phyloP scores from a whole-genome alignment of 2,797 vertebrate species.

The Macrochelys suwanniensis region DNA sequence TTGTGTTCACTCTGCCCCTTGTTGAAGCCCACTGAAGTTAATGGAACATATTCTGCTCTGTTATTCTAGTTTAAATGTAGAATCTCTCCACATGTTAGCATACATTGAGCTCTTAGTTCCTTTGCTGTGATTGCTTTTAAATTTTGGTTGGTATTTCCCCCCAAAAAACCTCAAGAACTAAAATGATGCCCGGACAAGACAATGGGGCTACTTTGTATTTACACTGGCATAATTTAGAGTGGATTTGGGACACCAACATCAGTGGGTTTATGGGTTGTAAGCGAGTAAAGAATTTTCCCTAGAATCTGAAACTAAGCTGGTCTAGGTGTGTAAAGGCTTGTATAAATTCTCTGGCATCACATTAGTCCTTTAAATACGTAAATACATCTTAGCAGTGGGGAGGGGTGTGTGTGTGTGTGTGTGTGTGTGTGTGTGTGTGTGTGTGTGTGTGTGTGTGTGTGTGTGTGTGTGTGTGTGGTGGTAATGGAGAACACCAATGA shows the following conservation, averaged over 20 bases:
- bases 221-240: not conserved
- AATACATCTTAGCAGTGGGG: not conserved
- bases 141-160: slow-evolving; percentile 2
- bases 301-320: not conserved
- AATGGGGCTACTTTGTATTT: not conserved
- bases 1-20: not conserved
- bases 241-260: slow-evolving; percentile 19
- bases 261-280: not conserved
- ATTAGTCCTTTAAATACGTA: not conserved
- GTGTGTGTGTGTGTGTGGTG: too few species aligned
- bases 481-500: not conserved
- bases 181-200: not conserved
- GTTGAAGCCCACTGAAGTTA: not conserved
- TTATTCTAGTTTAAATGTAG: not conserved
- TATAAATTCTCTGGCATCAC: not conserved
- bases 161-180: not conserved
- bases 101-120: not conserved
- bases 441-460: too few species aligned
- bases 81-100: not conserved
- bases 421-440: too few species aligned
- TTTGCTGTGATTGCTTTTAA: not conserved
- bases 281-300: not conserved
- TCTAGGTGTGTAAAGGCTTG: not conserved
- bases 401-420: too few species aligned
- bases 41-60: not conserved